Base-by-base conservation (phyloP, 2,113 vertebrate genomes). In the Stegastes partitus region DNA sequence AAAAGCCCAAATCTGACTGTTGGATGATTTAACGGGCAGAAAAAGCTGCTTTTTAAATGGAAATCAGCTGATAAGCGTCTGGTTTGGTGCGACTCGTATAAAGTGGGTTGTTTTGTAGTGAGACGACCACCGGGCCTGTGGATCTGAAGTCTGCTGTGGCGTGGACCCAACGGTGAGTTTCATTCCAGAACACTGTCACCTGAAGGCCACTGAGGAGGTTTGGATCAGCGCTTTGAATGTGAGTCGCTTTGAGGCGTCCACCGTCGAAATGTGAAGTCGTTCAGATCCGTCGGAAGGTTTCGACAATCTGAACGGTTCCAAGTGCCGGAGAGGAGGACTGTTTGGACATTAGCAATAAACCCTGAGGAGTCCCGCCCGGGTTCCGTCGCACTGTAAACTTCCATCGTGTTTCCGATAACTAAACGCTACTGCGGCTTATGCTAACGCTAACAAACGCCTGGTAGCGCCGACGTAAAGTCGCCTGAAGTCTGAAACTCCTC, bases 301-400 rank as follows among this genome's bases (percentile, higher is more conserved):
- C n/a, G 26, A 28, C 26, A 28, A 28, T 28, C 26, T 7, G 31
- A 7, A 34, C 1, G 58, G 42, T n/a, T 61, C 31, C 26, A 66
- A 74, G 72, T 65, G 56, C 64, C 68, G 39, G 67, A 19, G 54
- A 11, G 14, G 14, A 5, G 2, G 12, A 1, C 53, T 47, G 54
- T n/a, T n/a, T n/a, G n/a, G n/a, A 82, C 63, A 22, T 77, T 58
- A 88, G 86, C 86, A 90, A 90, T 90, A 87, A 87, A 71, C 45
- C 37, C 44, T 16, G 8, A 79, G 56, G 79, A 72, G 66, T 66
- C 70, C 79, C 69, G n/a, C 22, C 56, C 0, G 45, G 63, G 50
- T 66, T 78, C 44, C n/a, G 39, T 37, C 22, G 71, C 89, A 81
- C 89, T 87, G 86, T 81, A 80, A 28, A 72, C 42, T 11, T 55